Evolutionary conservation across 2,797 vertebrate genomes (phyloP).

Genomic region (Iguana delicatissima): DNA sequence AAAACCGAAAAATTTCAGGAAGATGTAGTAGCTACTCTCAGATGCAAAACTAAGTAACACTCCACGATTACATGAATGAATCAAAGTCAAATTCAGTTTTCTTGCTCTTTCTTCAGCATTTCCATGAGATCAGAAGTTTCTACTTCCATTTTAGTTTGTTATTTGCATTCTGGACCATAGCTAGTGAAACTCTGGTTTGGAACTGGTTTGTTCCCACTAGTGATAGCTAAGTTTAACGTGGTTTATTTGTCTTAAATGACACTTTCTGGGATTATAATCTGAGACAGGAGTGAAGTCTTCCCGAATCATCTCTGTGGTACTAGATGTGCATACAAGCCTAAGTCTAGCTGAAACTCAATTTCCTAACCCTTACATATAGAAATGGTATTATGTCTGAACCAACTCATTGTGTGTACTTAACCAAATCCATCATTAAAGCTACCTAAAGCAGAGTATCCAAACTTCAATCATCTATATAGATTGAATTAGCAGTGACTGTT

Average conservation of each 20-base stretch:
- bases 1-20: background rate
- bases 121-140: background rate
- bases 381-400: background rate
- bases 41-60: too few relatives aligned
- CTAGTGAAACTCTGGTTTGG: background rate
- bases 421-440: too few relatives aligned
- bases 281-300: background rate
- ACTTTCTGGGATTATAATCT: background rate
- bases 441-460: too few relatives aligned
- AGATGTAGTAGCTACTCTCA: background rate
- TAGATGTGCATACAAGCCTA: background rate
- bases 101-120: background rate
- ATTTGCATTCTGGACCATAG: background rate
- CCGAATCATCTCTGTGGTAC: background rate
- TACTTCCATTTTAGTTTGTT: background rate
- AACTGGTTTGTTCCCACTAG: background rate
- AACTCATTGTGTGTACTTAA: background rate
- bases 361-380: background rate
- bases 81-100: background rate
- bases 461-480: too few relatives aligned
- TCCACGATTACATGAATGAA: background rate
- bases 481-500: too few relatives aligned
- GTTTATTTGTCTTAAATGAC: background rate
- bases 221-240: background rate
- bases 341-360: background rate